These are phyloP conservation scores for Apteryx owenii DNA, from an alignment of 2,113 vertebrate species.

Conservation along the genomic window DNA sequence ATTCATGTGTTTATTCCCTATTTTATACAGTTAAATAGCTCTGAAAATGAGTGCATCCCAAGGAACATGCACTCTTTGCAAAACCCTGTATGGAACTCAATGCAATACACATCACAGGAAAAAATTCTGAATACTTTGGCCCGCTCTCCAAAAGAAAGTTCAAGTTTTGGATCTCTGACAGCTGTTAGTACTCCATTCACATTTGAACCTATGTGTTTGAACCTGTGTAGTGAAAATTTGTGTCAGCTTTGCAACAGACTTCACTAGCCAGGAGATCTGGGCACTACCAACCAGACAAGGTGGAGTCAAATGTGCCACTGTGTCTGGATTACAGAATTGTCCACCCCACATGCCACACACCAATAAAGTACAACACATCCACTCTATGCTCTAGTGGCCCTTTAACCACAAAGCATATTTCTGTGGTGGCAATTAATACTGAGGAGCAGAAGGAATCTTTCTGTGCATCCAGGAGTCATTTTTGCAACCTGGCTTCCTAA, in stretches of 20 bases:
- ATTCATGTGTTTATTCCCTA: not conserved
- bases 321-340: not conserved
- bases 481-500: not conserved
- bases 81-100: conserved; percentile 30
- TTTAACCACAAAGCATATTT: not conserved
- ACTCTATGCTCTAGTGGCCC: not conserved
- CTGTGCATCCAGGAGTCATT: not conserved
- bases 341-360: not conserved
- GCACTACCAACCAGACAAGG: not conserved
- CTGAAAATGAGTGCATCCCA: not conserved
- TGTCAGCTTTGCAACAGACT: not conserved
- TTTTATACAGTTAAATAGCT: not conserved
- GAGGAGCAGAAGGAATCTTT: not conserved
- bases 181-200: not conserved
- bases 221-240: not conserved
- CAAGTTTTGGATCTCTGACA: conserved; percentile 10
- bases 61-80: not conserved
- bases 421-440: not conserved
- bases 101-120: conserved; percentile 27
- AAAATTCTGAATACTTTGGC: conserved; percentile 5
- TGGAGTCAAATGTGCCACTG: not conserved
- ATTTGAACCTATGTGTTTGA: not conserved
- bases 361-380: not conserved
- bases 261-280: not conserved
- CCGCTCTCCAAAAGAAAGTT: not conserved